A percentile compares a stretch with the other conserved stretches of the same genome.
Evolutionary conservation across 2,113 vertebrate species (phyloP).

Genomic region (Vidua macroura): DNA sequence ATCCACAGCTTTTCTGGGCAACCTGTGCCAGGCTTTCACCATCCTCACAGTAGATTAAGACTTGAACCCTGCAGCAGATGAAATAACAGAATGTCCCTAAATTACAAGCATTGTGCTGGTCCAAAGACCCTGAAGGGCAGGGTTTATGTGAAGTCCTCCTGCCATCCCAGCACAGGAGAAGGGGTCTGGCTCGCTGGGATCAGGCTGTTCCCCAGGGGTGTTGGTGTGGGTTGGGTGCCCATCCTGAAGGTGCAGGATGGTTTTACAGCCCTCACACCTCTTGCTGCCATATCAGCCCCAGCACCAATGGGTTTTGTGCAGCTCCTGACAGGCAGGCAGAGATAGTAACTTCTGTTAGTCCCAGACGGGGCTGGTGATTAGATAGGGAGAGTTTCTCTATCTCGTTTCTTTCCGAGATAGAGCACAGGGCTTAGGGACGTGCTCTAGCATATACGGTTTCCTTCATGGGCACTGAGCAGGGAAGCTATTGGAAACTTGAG

Average conservation of each 20-base stretch:
- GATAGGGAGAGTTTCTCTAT: slow-evolving; percentile 47
- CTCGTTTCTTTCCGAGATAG: not conserved
- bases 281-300: not conserved
- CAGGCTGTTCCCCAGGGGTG: not conserved
- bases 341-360: slow-evolving; percentile 51
- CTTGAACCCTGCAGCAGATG: not conserved
- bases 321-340: slow-evolving; percentile 41
- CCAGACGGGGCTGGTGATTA: slow-evolving; percentile 32
- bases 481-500: slow-evolving; percentile 30
- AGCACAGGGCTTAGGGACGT: not conserved
- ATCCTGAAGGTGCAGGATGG: fast-evolving
- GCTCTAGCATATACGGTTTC: not conserved
- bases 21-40: not conserved
- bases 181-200: fast-evolving
- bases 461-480: not conserved
- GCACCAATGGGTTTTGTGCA: not conserved
- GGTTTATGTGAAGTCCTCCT: not conserved
- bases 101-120: fast-evolving
- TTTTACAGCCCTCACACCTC: not conserved
- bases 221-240: not conserved
- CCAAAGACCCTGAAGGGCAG: not conserved
- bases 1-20: not conserved
- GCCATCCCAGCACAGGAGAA: not conserved
- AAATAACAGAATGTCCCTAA: not conserved
- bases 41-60: not conserved